Evolutionary conservation across 1,140 invertebrate species (phyloP).

Genomic region (Semibalanus balanoides): DNA sequence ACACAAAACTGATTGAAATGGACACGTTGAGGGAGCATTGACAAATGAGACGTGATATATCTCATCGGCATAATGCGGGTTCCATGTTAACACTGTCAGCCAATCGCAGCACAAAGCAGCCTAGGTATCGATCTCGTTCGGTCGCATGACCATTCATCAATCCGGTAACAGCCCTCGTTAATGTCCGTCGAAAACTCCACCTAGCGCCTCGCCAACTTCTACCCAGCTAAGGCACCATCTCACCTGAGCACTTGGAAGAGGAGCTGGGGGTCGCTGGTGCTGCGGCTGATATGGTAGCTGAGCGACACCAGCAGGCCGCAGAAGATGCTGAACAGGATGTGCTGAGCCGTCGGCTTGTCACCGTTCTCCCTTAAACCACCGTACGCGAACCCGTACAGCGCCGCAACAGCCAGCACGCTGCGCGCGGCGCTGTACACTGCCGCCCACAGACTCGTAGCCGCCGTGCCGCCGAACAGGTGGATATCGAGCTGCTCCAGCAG

Average conservation of each 20-base stretch:
- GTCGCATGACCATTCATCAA: too few species aligned
- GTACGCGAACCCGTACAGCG: slow-evolving; percentile 81
- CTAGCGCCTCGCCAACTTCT: too few species aligned
- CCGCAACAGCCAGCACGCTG: slow-evolving; percentile 58
- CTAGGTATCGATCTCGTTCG: too few species aligned
- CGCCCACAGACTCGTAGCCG: slow-evolving; percentile 70
- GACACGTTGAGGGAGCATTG: too few species aligned
- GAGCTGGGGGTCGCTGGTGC: slow-evolving; percentile 74
- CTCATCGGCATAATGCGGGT: too few species aligned
- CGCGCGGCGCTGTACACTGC: slow-evolving; percentile 70
- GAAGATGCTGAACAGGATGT: slow-evolving; percentile 89
- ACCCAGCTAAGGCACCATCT: too few species aligned
- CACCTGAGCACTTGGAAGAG: slow-evolving; percentile 75
- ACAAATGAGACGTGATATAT: too few species aligned
- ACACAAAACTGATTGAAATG: too few species aligned
- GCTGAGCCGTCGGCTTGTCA: slow-evolving; percentile 61
- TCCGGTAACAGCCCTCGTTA: too few species aligned
- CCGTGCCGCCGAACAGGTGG: slow-evolving; percentile 94
- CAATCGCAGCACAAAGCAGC: too few species aligned
- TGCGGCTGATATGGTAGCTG: slow-evolving; percentile 84
- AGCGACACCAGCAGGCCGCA: slow-evolving; percentile 73
- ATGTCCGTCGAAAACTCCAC: too few species aligned
- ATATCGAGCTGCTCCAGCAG: slow-evolving; percentile 91
- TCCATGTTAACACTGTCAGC: too few species aligned
- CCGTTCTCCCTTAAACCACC: slow-evolving; percentile 44